phyloP scores from a whole-genome alignment of 2,888 invertebrate species.

The Cremastobaeus sp. region DNA sequence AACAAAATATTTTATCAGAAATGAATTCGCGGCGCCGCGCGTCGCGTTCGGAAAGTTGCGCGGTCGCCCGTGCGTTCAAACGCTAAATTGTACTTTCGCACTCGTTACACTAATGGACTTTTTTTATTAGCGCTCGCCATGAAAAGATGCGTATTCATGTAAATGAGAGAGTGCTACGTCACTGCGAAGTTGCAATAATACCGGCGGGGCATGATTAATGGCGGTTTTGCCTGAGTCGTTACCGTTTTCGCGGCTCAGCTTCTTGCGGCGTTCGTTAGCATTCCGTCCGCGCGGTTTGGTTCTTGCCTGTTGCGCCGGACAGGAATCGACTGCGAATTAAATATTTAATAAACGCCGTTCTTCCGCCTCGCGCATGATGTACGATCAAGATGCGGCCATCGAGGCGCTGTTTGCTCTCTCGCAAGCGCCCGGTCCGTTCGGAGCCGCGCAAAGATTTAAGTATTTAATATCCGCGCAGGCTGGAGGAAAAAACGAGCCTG shows the following conservation, averaged over 20 bases:
- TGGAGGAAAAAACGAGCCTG: constrained; percentile 13
- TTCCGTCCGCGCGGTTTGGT: constrained; percentile 35
- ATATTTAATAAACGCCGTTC: constrained; percentile 53
- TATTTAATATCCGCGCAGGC: constrained; percentile 45
- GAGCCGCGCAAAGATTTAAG: constrained; percentile 36
- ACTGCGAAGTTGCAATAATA: constrained; percentile 55
- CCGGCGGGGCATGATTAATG: constrained; percentile 53
- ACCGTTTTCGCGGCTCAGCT: constrained; percentile 38
- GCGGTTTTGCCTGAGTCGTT: constrained; percentile 51
- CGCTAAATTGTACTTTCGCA: constrained; percentile 42
- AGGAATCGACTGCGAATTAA: constrained; percentile 53
- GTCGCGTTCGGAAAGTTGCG: constrained; percentile 17
- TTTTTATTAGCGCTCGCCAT: constrained; percentile 51
- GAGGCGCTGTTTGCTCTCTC: constrained; percentile 15
- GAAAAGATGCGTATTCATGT: constrained; percentile 59
- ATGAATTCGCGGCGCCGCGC: not conserved
- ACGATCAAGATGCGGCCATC: constrained; percentile 25
- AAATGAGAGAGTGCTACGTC: constrained; percentile 50
- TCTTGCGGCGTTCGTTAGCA: constrained; percentile 43
- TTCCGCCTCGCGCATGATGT: constrained; percentile 16
- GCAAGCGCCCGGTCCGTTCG: too few relatives aligned
- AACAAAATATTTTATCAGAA: constrained; percentile 20
- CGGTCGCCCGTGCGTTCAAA: constrained; percentile 25
- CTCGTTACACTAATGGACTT: constrained; percentile 58
- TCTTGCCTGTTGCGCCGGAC: constrained; percentile 52